phyloP scores from a whole-genome alignment of 2,113 vertebrate species.

The Cygnus buccinator region DNA sequence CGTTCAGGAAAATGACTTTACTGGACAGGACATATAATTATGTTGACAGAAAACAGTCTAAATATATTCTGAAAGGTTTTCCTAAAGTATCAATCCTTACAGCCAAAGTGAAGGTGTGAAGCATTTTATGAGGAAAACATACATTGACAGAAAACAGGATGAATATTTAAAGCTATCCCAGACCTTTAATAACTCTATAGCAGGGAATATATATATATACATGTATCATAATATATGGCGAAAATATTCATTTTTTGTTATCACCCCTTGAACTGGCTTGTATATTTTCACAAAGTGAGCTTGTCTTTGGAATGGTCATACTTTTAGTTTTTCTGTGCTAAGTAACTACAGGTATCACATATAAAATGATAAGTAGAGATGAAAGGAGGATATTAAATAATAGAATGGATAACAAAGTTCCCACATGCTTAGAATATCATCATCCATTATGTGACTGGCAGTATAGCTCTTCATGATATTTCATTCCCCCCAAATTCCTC shows the following conservation, averaged over 20 bases:
- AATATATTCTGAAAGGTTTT: neutral
- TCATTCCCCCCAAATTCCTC: neutral
- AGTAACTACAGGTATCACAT: accelerated
- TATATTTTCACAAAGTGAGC: neutral
- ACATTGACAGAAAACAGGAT: neutral
- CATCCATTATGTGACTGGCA: neutral
- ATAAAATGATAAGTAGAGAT: neutral
- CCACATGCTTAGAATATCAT: neutral
- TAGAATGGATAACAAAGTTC: neutral
- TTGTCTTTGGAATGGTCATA: neutral
- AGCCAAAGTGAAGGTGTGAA: neutral
- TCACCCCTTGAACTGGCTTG: neutral
- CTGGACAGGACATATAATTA: neutral
- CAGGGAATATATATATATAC: neutral
- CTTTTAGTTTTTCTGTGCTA: neutral
- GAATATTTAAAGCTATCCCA: neutral
- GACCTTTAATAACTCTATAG: neutral
- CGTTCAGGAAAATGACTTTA: neutral
- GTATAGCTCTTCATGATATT: neutral
- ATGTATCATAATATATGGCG: neutral
- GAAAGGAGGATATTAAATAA: neutral
- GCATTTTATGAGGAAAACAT: neutral
- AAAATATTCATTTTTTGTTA: neutral
- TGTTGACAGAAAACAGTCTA: neutral
- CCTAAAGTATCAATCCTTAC: neutral